Percentiles rank a stretch among this genome's conserved stretches.
Conservation (phyloP, 2,888 invertebrate species). For the Morpho achilles region DNA sequence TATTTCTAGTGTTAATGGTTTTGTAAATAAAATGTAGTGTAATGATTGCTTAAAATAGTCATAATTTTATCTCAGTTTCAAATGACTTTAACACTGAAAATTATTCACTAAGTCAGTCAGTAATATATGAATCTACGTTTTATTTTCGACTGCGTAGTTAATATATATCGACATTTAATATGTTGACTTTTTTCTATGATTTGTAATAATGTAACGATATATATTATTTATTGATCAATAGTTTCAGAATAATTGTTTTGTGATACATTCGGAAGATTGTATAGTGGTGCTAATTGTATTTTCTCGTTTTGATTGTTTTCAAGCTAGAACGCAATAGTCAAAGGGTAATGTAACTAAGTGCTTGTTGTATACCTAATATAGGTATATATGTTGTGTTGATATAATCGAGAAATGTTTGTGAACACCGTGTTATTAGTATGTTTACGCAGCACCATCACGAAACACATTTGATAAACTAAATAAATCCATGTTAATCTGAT, state of each 20-base stretch:
- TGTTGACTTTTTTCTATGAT: conserved; percentile 6
- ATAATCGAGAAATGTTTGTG: conserved; percentile 45
- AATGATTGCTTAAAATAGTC: conserved; percentile 42
- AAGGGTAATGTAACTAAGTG: conserved; percentile 35
- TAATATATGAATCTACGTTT: conserved; percentile 4
- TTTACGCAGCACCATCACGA: conserved; percentile 69
- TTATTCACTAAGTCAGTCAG: conserved; percentile 28
- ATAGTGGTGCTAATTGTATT: conserved; percentile 32
- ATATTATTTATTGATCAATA: conserved; percentile 33
- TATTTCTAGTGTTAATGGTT: conserved; percentile 61
- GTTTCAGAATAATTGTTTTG: conserved; percentile 27
- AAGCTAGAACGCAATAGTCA: conserved; percentile 12
- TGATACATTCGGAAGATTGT: conserved; percentile 24
- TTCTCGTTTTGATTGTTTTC: conserved; percentile 9
- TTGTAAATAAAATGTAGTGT: conserved; percentile 58
- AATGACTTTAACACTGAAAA: conserved; percentile 30
- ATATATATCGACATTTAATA: not conserved
- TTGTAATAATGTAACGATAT: conserved; percentile 23
- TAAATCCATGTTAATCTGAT: conserved; percentile 73
- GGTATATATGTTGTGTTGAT: conserved; percentile 40
- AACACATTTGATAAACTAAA: conserved; percentile 72
- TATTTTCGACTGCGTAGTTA: conserved; percentile 6
- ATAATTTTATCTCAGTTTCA: conserved; percentile 54
- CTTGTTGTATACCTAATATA: conserved; percentile 38
- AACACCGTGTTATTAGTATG: conserved; percentile 64